Percentiles rank a stretch among this genome's conserved stretches.
phyloP scores from a whole-genome alignment of 2,888 invertebrate genomes.

The Sinodicranocentrus sp. region DNA sequence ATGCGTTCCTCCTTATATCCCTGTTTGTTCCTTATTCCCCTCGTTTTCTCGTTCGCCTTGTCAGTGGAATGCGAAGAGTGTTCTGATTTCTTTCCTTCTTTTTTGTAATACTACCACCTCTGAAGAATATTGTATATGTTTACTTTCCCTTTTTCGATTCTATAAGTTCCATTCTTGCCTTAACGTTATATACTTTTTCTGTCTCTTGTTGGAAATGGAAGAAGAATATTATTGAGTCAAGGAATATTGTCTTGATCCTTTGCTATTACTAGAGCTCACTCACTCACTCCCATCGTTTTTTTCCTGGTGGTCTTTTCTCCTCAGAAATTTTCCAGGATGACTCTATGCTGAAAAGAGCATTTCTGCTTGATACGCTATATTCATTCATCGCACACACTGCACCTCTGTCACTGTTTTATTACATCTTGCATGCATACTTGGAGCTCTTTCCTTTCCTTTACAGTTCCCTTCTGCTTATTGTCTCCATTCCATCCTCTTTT shows the following conservation, averaged over 20 bases:
- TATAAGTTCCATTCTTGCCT: too few species aligned
- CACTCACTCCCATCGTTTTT: conserved; percentile 25
- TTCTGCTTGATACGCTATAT: neutral
- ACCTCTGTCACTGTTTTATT: conserved; percentile 3
- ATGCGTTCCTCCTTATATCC: conserved; percentile 31
- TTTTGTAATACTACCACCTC: conserved; percentile 11
- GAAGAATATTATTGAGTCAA: conserved; percentile 50
- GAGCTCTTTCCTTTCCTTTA: neutral
- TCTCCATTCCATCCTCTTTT: conserved; percentile 24
- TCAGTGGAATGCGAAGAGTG: conserved; percentile 18
- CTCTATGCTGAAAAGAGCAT: too few species aligned
- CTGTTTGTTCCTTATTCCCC: conserved; percentile 6
- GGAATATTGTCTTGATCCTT: conserved; percentile 60
- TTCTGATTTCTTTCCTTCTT: conserved; percentile 36
- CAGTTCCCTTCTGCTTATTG: conserved; percentile 20
- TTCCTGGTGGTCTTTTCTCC: neutral
- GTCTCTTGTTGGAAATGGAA: neutral
- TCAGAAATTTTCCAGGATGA: too few species aligned
- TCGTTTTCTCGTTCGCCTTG: conserved; percentile 12
- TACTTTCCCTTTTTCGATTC: conserved; percentile 9
- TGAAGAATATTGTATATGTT: too few species aligned
- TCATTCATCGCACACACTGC: neutral
- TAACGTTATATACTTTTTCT: neutral
- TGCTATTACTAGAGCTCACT: conserved; percentile 33
- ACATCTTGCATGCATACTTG: conserved; percentile 8